These are phyloP conservation scores for Patella pellucida DNA, from an alignment of 2,888 invertebrate genomes.

Conservation along the genomic window DNA sequence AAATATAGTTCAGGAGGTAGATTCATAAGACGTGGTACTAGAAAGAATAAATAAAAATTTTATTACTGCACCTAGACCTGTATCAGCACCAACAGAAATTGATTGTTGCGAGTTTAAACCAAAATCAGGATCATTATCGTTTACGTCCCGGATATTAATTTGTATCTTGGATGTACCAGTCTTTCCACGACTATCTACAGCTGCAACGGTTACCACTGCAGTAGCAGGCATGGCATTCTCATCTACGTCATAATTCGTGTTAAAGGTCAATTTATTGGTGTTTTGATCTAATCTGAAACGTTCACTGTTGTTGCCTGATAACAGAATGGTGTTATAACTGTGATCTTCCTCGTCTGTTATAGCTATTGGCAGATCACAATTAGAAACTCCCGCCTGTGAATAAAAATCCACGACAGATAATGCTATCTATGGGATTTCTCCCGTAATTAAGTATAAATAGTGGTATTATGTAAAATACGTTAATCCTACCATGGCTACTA, in stretches of 20 bases:
- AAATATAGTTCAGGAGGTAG: too few species aligned
- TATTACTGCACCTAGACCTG: conserved; percentile 5
- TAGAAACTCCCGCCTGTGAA: background rate
- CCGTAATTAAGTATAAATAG: too few species aligned
- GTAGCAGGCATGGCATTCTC: conserved; percentile 12
- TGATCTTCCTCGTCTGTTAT: conserved; percentile 10
- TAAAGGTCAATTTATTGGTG: background rate
- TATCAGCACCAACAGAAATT: conserved; percentile 13
- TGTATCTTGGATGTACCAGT: conserved; percentile 28
- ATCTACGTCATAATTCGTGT: conserved; percentile 18
- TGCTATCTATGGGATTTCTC: too few species aligned
- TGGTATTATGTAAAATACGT: too few species aligned
- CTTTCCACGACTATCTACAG: conserved; percentile 24
- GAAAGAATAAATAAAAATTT: too few species aligned
- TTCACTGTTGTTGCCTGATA: conserved; percentile 25
- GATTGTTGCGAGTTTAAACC: conserved; percentile 11
- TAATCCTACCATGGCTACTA: too few species aligned
- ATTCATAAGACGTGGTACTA: too few species aligned
- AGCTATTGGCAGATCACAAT: conserved; percentile 12
- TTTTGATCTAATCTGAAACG: conserved; percentile 16
- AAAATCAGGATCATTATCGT: conserved; percentile 32
- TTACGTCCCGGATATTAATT: conserved; percentile 28
- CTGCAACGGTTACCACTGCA: conserved; percentile 24
- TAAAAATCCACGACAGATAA: background rate
- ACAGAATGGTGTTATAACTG: conserved; percentile 2